A percentile compares a stretch with the other conserved stretches of the same genome.
phyloP scores from a whole-genome alignment of 2,888 invertebrate genomes.

The Saturnia pavonia region DNA sequence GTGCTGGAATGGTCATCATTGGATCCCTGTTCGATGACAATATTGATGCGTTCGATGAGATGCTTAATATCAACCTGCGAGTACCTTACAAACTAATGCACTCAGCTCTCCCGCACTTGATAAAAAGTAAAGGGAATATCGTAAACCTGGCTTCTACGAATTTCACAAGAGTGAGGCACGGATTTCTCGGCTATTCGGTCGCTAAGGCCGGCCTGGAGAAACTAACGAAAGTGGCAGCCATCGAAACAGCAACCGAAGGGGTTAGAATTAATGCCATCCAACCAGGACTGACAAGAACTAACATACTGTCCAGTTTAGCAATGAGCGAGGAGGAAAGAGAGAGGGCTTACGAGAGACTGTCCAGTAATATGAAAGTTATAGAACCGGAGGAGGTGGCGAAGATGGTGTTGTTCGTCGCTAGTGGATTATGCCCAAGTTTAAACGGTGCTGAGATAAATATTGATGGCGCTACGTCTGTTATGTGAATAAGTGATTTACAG shows the following conservation, averaged over 20 bases:
- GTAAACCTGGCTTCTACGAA: conserved; percentile 94
- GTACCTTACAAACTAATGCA: conserved; percentile 88
- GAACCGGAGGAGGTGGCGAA: conserved; percentile 54
- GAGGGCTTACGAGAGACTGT: conserved; percentile 32
- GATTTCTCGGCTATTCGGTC: conserved; percentile 44
- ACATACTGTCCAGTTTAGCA: conserved; percentile 42
- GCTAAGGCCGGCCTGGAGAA: conserved; percentile 48
- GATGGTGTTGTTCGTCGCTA: conserved; percentile 54
- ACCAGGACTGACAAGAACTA: conserved; percentile 48
- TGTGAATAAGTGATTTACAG: conserved; percentile 24
- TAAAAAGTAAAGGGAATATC: conserved; percentile 88
- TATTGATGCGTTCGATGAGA: conserved; percentile 89
- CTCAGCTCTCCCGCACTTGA: conserved; percentile 89
- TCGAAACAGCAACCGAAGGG: conserved; percentile 46
- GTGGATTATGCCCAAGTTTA: conserved; percentile 50
- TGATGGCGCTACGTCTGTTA: conserved; percentile 36
- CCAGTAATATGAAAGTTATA: conserved; percentile 38
- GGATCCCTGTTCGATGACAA: conserved; percentile 89
- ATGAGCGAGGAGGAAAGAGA: conserved; percentile 42
- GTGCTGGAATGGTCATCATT: conserved; percentile 87
- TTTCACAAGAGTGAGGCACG: conserved; percentile 75
- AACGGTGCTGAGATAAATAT: conserved; percentile 49
- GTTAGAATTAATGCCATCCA: conserved; percentile 50
- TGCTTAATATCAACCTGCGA: conserved; percentile 91
- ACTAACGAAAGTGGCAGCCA: conserved; percentile 48